Base-by-base conservation (phyloP, 2,113 vertebrate species). In the Cariama cristata region DNA sequence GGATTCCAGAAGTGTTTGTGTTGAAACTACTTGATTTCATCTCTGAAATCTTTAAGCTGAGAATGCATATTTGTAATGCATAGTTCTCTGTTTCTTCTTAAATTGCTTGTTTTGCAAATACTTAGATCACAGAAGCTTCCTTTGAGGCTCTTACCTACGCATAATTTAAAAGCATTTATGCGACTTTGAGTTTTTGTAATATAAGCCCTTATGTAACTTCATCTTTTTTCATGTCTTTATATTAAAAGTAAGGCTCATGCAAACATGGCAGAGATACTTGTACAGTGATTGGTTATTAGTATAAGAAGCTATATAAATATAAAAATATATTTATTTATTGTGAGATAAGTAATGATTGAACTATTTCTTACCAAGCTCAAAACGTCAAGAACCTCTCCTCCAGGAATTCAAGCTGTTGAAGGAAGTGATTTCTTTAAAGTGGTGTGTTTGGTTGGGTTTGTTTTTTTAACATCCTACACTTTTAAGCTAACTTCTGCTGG, bases 381-480 rank as follows among this genome's bases (percentile, higher is more conserved):
- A 91, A 93, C 85, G 81, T 96, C 85, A 96, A 94, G 92, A 93
- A 90, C 69, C 69, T 55, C 56, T 94, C 76, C 42, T 93, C 11
- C 47, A 74, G 69, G 42, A 95, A 71, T 50, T 94, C 47, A 81
- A 71, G 87, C 77, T 79, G 60, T 55, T 82, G 44, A 91, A 79
- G 74, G 58, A 92, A 74, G 32, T 52, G 22, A 79, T 50, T 87
- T 27, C 38, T 82, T 85, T 82, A 5, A 94, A 94, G 72, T 50
- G n/a, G 8, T 18, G 47, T 73, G 27, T 77, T 73, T 60, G 8
- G 13, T n/a, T 44, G 32, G 44, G 9, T 15, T 5, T 8, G 38
- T 20, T 74, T 76, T 81, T 64, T 85, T 42, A 33, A 23, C 23
- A 69, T 69, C 11, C 2, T 27, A 47, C 3, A 1, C 33, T 32